Evolutionary conservation across 2,797 vertebrate species (phyloP).

Genomic region (Enteromius afrohamiltoni): DNA sequence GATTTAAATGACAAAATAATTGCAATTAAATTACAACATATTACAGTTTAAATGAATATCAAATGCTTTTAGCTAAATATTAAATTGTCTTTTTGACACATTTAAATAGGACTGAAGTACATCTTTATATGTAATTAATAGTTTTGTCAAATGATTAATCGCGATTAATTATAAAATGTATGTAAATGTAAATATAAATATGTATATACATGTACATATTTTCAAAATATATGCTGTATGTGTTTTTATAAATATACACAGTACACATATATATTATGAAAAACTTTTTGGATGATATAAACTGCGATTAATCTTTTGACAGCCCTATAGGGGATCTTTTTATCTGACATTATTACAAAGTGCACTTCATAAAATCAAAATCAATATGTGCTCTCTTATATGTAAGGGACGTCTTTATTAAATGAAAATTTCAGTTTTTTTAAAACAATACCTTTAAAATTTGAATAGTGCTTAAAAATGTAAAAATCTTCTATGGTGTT

Average conservation of each 20-base stretch:
- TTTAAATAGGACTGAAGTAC: not conserved
- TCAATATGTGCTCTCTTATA: not conserved
- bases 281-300: no score
- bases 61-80: not conserved
- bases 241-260: no score
- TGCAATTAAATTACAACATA: not conserved
- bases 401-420: not conserved
- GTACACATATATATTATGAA: no score
- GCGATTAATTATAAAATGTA: no score
- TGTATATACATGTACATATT: no score
- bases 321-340: not conserved
- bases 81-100: not conserved
- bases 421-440: not conserved
- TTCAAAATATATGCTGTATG: no score
- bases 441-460: not conserved
- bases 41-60: no score
- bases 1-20: not conserved
- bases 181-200: no score
- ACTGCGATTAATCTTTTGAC: no score
- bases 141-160: no score
- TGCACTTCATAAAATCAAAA: not conserved
- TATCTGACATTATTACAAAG: not conserved
- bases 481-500: not conserved
- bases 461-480: not conserved
- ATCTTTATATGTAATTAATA: not conserved